Evolutionary conservation across 2,888 invertebrate species (phyloP).

Genomic region (Sinodicranocentrus sp.): DNA sequence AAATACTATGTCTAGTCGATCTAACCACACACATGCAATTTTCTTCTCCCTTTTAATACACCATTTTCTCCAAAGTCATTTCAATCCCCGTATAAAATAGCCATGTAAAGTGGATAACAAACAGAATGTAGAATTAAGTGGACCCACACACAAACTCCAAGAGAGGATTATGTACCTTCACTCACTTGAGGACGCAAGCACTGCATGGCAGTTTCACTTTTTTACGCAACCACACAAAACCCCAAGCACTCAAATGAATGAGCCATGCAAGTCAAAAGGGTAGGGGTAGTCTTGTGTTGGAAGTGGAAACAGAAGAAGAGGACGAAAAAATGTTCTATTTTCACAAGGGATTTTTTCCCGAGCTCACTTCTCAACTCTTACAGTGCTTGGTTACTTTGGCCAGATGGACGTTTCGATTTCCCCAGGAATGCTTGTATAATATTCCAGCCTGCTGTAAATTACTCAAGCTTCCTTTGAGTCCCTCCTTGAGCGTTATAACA

Average conservation of each 20-base stretch:
- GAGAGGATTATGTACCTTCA: too few species aligned
- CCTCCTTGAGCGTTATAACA: slow-evolving; percentile 28
- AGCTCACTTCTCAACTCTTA: background rate
- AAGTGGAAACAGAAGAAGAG: slow-evolving; percentile 13
- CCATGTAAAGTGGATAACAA: too few species aligned
- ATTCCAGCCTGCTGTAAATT: slow-evolving; percentile 32
- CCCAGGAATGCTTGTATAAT: too few species aligned
- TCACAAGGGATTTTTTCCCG: slow-evolving; percentile 34
- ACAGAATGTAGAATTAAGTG: too few species aligned
- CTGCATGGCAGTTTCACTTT: too few species aligned
- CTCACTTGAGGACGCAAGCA: too few species aligned
- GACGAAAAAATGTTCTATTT: slow-evolving; percentile 24
- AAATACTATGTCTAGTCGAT: slow-evolving; percentile 6
- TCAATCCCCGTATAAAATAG: background rate
- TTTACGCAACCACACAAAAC: background rate
- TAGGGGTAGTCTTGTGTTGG: background rate
- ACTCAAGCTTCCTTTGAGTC: slow-evolving; percentile 44
- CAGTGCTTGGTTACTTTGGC: background rate
- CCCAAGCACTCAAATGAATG: slow-evolving; percentile 46
- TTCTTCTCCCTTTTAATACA: background rate
- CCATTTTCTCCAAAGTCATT: slow-evolving; percentile 33
- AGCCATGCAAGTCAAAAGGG: background rate
- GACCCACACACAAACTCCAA: too few species aligned
- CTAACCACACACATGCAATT: slow-evolving; percentile 16
- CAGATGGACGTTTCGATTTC: slow-evolving; percentile 1